Base-by-base conservation (phyloP, 2,797 vertebrate genomes). In the Steatocranus sp. region DNA sequence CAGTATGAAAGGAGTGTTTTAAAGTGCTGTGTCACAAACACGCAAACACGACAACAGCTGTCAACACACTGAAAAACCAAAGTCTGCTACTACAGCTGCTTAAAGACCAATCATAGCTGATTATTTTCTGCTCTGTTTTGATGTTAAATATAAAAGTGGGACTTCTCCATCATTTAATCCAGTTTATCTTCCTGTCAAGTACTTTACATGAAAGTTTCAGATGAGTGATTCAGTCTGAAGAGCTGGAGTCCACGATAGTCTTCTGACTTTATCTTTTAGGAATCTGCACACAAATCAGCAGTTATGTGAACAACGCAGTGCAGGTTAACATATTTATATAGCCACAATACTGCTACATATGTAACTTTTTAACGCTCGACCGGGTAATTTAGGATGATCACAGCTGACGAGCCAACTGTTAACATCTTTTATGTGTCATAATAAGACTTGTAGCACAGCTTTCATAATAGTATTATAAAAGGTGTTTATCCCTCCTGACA, bases 281-380 rank as follows among this genome's bases (percentile, higher is more conserved):
- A 66, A 66, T 38, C 61, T 41, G 8, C 34, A 66, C 7, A 9
- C n/a, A 66, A 23, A 38, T 36, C 32, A 41, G n/a, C n/a, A 68
- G 38, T 68, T 43, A 11, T 4, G 1, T 70, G 23, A 70, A 46
- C 38, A 27, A 43, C 6, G 4, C 38, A 18, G 66, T 46, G 38
- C 23, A 68, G 5, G 8, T 0, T 3, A 27, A 41, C 6, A 70
- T 7, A 0, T 18, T 2, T 18, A 27, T 27, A 43, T 66, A 66
- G 34, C 61, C 3, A 2, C 61, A 41, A 38, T 66, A 7, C 61
- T 38, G 61, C n/a, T 66, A 6, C 61, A 15, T 23, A 66, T 23
- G 20, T 38, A 23, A 43, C 20, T 25, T 25, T 43, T 46, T 46
- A 41, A 66, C 12, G 8, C 61, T 66, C 5, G 1, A 66, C 12